Evolutionary conservation across 2,888 invertebrate species (phyloP), one percentile per base, ranked within the genome.

Genomic region (Venustoraphidia nigricollis): DNA sequence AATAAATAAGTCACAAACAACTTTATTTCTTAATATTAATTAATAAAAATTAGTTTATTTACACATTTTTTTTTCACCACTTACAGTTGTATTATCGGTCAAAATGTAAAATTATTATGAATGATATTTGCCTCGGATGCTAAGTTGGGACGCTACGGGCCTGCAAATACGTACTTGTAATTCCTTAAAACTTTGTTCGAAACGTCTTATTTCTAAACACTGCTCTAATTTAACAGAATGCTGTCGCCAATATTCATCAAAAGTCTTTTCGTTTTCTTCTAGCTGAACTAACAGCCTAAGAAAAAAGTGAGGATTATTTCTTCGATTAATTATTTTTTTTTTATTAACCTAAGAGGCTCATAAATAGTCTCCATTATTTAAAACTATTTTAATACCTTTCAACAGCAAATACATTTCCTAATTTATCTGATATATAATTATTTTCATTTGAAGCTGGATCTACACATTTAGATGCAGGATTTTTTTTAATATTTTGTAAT

Each of bases 141-240:
- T 6, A 27, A 6, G 27, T 27, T 6, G 27, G 3, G 27, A 27
- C 27, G 27, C 27, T 3, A 27, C 27, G 27, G 27, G 6, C 51
- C 27, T 27, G 27, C 27, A 27, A 27, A 27, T 27, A 27, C 56
- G 65, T 62, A 82, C 81, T 74, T 90, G 89, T 59, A 92, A 75
- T 65, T 93, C 88, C 62, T 90, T 82, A 66, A 96, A 96, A 63
- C 91, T 88, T 62, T 92, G 90, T 70, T 96, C 95, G 71, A 96
- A 97, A 59, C 87, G 81, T 58, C 95, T 75, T 61, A 96, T 76
- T 59, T 87, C 85, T 54, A 96, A 72, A 70, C 93, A 94, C 65
- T 93, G 89, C 59, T 86, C 81, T 61, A 96, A 71, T 60, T 90
- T 84, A 50, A 81, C 81, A 58, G 91, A 89, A 73, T 96, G 95